Conservation (phyloP, 2,113 vertebrate genomes). For the Sebastes schlegelii region DNA sequence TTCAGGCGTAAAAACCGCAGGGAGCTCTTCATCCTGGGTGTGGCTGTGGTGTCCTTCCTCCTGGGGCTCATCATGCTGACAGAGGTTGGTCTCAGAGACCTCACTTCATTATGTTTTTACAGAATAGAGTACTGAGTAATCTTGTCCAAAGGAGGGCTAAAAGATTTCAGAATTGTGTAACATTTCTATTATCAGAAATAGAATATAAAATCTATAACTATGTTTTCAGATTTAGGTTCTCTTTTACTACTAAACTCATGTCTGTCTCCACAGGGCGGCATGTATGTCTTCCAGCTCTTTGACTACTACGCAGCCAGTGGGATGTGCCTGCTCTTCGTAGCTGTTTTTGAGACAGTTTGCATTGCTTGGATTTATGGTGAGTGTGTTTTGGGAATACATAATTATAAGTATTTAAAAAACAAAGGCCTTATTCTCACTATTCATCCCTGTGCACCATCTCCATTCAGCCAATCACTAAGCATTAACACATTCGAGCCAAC, state of each 20-base stretch:
- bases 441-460: slow-evolving; percentile 4
- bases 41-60: too few species aligned
- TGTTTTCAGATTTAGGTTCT: background rate
- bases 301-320: slow-evolving; percentile 98
- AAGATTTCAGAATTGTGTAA: background rate
- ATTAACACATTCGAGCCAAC: background rate
- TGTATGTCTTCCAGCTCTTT: slow-evolving; percentile 98
- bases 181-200: too few species aligned
- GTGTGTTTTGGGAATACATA: slow-evolving; percentile 58
- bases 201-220: too few species aligned
- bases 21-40: slow-evolving; percentile 90
- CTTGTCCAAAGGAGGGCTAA: background rate
- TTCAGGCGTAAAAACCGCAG: slow-evolving; percentile 94
- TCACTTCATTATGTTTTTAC: background rate
- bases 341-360: slow-evolving; percentile 94
- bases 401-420: background rate
- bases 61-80: slow-evolving; percentile 89
- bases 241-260: background rate
- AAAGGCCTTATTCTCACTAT: slow-evolving; percentile 31
- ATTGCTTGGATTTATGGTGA: slow-evolving; percentile 96
- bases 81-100: slow-evolving; percentile 83
- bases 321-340: slow-evolving; percentile 96
- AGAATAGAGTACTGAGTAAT: background rate
- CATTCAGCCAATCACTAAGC: background rate
- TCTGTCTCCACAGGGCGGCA: slow-evolving; percentile 90